Evolutionary conservation across 35 echinoderm and acorn worm genomes (phyloP), one percentile per base, ranked within the genome.

Genomic region (Ptychodera flava): DNA sequence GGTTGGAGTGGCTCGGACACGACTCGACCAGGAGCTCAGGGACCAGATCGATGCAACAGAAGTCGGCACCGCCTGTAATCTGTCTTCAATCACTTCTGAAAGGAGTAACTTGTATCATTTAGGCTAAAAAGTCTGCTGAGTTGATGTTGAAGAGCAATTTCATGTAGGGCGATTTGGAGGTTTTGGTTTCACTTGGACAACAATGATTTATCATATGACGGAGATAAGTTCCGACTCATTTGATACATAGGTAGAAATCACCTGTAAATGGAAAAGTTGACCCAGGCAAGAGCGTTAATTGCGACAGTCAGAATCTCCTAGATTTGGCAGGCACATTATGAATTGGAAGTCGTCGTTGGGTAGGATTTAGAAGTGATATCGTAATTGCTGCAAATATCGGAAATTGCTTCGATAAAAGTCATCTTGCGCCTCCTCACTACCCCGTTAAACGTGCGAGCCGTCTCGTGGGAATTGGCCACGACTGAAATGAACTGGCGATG

Each of bases 111-210:
- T 64, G 45, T 22, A 64, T 64, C 45, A 22, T 12, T 64, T 22
- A 22, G 22, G 22, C 45, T 22, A 22, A 64, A 64, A 22, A 12
- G 6, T 12, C 22, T 64, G 45, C 6, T 22, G 45, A 64, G n/a
- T n/a, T 64, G 45, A 64, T 64, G 22, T 6, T 6, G 22, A 64
- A 64, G 45, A 64, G 45, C 45, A 64, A 64, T 64, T 64, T 64
- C 45, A 64, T 64, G 45, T 64, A 64, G 45, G 22, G 45, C 22
- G 45, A 6, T 64, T 64, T 64, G 45, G 45, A 22, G 45, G 45
- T 64, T 64, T 64, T 64, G 45, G 45, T 64, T 64, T 64, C 45
- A 64, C 45, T 64, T 64, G 45, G 45, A 64, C 45, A 64, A 64
- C 22, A 12, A 64, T 64, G 45, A 64, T 64, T 64, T 64, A 64